Evolutionary conservation across 2,113 vertebrate genomes (phyloP).

Genomic region (Tautogolabrus adspersus): DNA sequence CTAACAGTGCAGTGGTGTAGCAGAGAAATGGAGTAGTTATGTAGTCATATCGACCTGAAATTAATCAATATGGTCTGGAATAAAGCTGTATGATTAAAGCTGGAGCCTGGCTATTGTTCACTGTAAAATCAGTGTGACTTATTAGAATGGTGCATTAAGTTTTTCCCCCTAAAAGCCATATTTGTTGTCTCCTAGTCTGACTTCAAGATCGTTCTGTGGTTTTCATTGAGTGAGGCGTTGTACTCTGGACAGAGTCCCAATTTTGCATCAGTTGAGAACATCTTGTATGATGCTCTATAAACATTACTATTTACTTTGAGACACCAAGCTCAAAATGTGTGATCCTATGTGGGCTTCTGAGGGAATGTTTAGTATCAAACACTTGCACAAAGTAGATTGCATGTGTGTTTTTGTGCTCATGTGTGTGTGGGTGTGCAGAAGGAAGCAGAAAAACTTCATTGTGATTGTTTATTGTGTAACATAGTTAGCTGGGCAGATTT

Average conservation of each 20-base stretch:
- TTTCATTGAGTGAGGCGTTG: conserved; percentile 8
- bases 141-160: conserved; percentile 83
- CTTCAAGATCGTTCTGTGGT: conserved; percentile 6
- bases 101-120: conserved; percentile 89
- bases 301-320: conserved; percentile 9
- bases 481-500: conserved; percentile 36
- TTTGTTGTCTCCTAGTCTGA: conserved; percentile 80
- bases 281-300: neutral
- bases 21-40: conserved; percentile 91
- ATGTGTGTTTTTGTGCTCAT: conserved; percentile 40
- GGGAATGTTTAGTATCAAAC: conserved; percentile 51
- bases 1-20: conserved; percentile 86
- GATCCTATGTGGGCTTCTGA: conserved; percentile 47
- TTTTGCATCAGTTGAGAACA: conserved; percentile 13
- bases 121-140: conserved; percentile 83
- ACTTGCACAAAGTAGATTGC: conserved; percentile 37
- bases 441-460: conserved; percentile 38
- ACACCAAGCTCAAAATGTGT: conserved; percentile 40
- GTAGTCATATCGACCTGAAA: conserved; percentile 88
- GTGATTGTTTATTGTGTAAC: conserved; percentile 49
- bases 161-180: conserved; percentile 81
- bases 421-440: conserved; percentile 48
- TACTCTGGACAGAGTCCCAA: conserved; percentile 13
- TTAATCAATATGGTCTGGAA: conserved; percentile 91
- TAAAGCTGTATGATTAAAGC: conserved; percentile 88